phyloP scores from a whole-genome alignment of 2,797 vertebrate species.

The Betta splendens region DNA sequence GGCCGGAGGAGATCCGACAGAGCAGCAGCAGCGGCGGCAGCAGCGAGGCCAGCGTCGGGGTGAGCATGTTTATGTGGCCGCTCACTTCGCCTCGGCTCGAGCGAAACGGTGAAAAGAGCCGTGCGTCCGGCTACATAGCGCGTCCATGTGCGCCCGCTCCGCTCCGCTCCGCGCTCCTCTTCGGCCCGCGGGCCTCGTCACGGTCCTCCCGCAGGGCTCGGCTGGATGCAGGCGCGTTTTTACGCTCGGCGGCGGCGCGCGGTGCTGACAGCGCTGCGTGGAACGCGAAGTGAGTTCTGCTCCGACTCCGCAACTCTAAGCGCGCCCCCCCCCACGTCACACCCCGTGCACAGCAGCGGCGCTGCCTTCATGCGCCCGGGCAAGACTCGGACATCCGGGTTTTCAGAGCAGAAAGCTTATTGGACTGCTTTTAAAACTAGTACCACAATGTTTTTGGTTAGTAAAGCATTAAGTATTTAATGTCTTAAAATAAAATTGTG shows the following conservation, averaged over 20 bases:
- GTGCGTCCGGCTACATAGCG: conserved; percentile 71
- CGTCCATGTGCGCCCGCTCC: conserved; percentile 61
- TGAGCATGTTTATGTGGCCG: conserved; percentile 79
- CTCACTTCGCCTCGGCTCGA: conserved; percentile 66
- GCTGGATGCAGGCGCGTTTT: not conserved
- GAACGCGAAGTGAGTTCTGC: conserved; percentile 21
- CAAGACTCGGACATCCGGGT: conserved; percentile 1
- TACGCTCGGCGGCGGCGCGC: not conserved
- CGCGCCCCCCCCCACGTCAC: conserved; percentile 67
- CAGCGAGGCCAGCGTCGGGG: conserved; percentile 75
- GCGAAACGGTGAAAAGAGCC: conserved; percentile 52
- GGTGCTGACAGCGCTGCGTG: conserved; percentile 5
- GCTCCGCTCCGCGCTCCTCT: conserved; percentile 15
- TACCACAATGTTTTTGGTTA: too few relatives aligned
- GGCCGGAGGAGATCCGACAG: conserved; percentile 81
- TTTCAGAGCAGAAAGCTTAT: rapidly evolving
- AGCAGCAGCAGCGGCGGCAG: conserved; percentile 81
- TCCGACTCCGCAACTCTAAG: conserved; percentile 30
- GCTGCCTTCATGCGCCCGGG: conserved; percentile 52
- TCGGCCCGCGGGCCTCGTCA: not conserved
- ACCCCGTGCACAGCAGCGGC: conserved; percentile 38
- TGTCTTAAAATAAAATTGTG: too few relatives aligned
- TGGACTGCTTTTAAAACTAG: not conserved
- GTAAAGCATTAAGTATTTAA: too few relatives aligned
- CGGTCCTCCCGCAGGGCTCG: not conserved